Evolutionary conservation across 1,140 invertebrate species (phyloP).

Genomic region (Drosophila nannoptera): DNA sequence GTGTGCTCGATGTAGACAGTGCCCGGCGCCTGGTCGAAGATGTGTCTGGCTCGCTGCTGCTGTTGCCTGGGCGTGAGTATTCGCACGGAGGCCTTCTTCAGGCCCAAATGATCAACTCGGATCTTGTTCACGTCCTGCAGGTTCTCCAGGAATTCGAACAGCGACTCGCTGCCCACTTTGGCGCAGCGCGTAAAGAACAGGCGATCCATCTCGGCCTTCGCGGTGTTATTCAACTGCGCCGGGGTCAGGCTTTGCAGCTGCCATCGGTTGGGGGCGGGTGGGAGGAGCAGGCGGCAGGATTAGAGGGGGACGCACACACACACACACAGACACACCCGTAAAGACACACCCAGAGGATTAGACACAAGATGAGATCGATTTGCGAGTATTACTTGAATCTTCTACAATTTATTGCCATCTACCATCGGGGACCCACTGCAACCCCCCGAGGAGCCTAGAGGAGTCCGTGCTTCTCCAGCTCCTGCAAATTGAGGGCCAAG

Average conservation of each 20-base stretch:
- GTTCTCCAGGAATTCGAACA: slow-evolving; percentile 89
- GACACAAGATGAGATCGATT: slow-evolving; percentile 15
- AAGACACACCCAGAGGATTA: slow-evolving; percentile 27
- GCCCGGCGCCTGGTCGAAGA: slow-evolving; percentile 80
- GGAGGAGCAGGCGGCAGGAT: slow-evolving; percentile 9
- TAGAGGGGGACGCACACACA: slow-evolving; percentile 35
- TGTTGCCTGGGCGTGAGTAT: slow-evolving; percentile 72
- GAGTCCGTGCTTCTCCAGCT: slow-evolving; percentile 55
- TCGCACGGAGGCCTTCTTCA: slow-evolving; percentile 31
- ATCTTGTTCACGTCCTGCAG: slow-evolving; percentile 69
- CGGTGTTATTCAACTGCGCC: slow-evolving; percentile 53
- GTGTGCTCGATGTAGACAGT: slow-evolving; percentile 87
- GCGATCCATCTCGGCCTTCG: slow-evolving; percentile 81
- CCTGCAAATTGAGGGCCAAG: slow-evolving; percentile 83
- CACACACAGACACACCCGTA: slow-evolving; percentile 19
- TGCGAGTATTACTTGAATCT: slow-evolving; percentile 6
- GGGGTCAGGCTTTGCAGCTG: slow-evolving; percentile 54
- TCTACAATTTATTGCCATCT: too few species aligned
- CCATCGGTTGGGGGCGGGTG: not conserved
- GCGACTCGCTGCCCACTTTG: slow-evolving; percentile 93
- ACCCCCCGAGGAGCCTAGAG: slow-evolving; percentile 37
- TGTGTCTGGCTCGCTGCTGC: slow-evolving; percentile 80
- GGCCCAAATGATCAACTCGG: slow-evolving; percentile 46
- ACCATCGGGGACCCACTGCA: not conserved
- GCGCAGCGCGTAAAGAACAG: slow-evolving; percentile 92